Evolutionary conservation across 1,140 invertebrate species (phyloP).

Genomic region (Ericerus pela): DNA sequence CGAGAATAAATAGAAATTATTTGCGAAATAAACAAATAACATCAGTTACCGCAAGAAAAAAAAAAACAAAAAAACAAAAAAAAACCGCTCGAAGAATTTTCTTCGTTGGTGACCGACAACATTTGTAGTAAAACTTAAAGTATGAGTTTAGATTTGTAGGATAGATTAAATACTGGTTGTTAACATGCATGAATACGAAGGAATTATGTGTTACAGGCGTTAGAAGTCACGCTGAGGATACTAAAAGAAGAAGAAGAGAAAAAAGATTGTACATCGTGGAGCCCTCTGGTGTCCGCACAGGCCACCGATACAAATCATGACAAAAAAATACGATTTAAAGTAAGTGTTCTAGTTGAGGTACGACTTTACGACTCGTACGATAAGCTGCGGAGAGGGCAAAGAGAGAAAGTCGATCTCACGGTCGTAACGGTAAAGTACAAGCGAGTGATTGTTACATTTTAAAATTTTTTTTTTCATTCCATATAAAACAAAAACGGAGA

Average conservation of each 20-base stretch:
- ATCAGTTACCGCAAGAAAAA: too few species aligned
- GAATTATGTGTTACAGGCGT: slow-evolving; percentile 11
- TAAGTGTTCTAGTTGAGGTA: slow-evolving; percentile 2
- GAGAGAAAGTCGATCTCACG: too few species aligned
- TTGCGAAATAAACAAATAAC: slow-evolving; percentile 1
- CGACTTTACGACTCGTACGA: slow-evolving; percentile 6
- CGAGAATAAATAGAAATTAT: slow-evolving; percentile 5
- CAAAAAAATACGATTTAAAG: slow-evolving; percentile 10
- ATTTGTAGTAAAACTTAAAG: slow-evolving; percentile 11
- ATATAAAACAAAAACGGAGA: too few species aligned
- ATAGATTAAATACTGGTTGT: slow-evolving; percentile 12
- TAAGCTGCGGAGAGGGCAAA: not conserved
- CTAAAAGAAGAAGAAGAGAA: too few species aligned
- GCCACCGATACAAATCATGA: slow-evolving; percentile 11
- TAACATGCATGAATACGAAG: slow-evolving; percentile 10
- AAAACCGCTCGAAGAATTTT: slow-evolving; percentile 3
- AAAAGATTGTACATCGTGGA: slow-evolving; percentile 9
- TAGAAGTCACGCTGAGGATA: slow-evolving; percentile 10
- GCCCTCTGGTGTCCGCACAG: slow-evolving; percentile 9
- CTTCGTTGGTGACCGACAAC: slow-evolving; percentile 9
- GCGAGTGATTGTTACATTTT: too few species aligned
- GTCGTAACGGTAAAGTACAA: too few species aligned
- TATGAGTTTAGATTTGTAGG: slow-evolving; percentile 8
- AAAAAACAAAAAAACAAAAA: too few species aligned
- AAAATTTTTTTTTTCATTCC: too few species aligned